A percentile compares a stretch with the other conserved stretches of the same genome.
phyloP scores from a whole-genome alignment of 2,888 invertebrate species.

The Epinotia brunnichana region DNA sequence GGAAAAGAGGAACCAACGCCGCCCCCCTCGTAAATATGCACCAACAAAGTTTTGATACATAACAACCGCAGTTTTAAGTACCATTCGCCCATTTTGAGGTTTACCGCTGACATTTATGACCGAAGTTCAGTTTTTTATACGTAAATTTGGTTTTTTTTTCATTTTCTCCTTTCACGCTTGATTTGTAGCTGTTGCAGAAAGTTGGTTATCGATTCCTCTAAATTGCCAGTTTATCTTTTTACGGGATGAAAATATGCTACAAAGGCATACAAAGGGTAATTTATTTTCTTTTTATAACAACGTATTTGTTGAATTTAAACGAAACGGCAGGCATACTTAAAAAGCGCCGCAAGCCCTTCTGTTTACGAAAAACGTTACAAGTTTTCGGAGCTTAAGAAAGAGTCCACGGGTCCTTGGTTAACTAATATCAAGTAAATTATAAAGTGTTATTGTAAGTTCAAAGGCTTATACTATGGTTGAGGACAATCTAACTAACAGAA shows the following conservation, averaged over 20 bases:
- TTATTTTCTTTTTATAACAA: background rate
- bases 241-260: background rate
- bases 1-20: background rate
- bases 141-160: constrained; percentile 20
- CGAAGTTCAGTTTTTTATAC: constrained; percentile 38
- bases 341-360: no score
- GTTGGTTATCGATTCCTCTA: constrained; percentile 20
- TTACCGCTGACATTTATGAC: constrained; percentile 42
- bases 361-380: no score
- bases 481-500: no score
- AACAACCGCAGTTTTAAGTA: constrained; percentile 33
- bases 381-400: no score
- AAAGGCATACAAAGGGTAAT: background rate
- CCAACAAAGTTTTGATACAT: constrained; percentile 9
- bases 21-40: background rate
- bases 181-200: constrained; percentile 28
- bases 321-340: background rate
- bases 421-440: no score
- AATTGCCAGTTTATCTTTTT: constrained; percentile 11
- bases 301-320: background rate
- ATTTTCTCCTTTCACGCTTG: constrained; percentile 15
- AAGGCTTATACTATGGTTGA: no score
- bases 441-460: no score
- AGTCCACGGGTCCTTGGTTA: no score
- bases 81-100: constrained; percentile 41